phyloP scores from a whole-genome alignment of 2,113 vertebrate species.

The Eira barbara region DNA sequence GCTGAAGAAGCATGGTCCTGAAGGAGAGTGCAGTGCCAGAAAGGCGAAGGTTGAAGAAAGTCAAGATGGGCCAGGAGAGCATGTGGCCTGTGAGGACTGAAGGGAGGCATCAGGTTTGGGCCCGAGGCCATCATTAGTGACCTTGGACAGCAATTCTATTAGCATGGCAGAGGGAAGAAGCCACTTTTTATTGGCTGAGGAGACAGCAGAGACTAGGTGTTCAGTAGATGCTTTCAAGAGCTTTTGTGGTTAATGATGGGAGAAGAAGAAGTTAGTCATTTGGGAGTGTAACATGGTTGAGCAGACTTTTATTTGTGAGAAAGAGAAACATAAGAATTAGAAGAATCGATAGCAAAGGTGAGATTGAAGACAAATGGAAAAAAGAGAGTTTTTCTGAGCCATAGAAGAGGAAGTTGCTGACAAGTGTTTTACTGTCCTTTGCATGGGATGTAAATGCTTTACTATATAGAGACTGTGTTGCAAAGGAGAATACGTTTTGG shows the following conservation, averaged over 20 bases:
- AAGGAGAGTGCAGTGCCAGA: background rate
- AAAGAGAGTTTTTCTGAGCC: background rate
- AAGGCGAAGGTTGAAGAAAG: background rate
- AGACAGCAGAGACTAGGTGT: background rate
- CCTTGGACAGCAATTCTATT: background rate
- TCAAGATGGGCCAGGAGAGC: background rate
- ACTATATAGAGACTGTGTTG: background rate
- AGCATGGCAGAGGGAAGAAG: background rate
- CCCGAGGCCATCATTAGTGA: rapidly evolving
- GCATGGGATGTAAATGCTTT: background rate
- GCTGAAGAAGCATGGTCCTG: background rate
- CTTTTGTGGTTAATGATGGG: background rate
- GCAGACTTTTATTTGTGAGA: background rate
- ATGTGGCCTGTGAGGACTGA: background rate
- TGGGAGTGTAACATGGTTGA: background rate
- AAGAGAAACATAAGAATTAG: background rate
- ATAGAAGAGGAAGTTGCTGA: background rate
- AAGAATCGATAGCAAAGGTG: background rate
- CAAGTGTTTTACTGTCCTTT: background rate
- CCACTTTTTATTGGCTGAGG: background rate
- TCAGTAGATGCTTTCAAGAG: background rate
- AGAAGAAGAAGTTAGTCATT: background rate
- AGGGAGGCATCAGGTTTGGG: background rate
- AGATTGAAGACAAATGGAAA: background rate
- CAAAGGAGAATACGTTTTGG: background rate